Conservation (phyloP, 2,113 vertebrate species). For the Onychostoma macrolepis region DNA sequence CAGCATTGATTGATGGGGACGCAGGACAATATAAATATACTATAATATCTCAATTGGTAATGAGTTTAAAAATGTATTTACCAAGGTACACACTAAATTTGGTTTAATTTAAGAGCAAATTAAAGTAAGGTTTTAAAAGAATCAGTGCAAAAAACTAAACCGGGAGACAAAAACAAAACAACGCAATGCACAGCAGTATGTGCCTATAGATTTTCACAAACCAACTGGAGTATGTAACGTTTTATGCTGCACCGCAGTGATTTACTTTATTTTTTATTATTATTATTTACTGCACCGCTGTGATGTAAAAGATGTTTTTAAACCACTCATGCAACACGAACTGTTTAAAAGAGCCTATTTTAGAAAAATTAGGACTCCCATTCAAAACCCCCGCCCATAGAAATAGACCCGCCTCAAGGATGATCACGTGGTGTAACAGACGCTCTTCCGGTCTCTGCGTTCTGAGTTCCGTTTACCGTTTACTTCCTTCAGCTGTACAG, state of each 20-base stretch:
- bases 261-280: too few relatives aligned
- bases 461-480: constrained; percentile 1
- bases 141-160: background rate
- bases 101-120: background rate
- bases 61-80: background rate
- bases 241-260: background rate
- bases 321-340: background rate
- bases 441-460: background rate
- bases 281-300: too few relatives aligned
- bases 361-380: too few relatives aligned
- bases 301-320: background rate
- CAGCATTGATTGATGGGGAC: background rate
- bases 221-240: background rate
- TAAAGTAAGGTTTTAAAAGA: background rate
- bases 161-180: background rate
- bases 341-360: background rate
- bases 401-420: background rate
- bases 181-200: background rate
- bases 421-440: constrained; percentile 42
- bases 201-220: background rate
- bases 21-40: background rate
- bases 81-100: background rate
- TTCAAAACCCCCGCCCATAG: background rate
- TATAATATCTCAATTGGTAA: background rate
- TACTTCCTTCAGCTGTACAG: background rate